phyloP scores from a whole-genome alignment of 2,113 vertebrate species.

The Rynchops niger region DNA sequence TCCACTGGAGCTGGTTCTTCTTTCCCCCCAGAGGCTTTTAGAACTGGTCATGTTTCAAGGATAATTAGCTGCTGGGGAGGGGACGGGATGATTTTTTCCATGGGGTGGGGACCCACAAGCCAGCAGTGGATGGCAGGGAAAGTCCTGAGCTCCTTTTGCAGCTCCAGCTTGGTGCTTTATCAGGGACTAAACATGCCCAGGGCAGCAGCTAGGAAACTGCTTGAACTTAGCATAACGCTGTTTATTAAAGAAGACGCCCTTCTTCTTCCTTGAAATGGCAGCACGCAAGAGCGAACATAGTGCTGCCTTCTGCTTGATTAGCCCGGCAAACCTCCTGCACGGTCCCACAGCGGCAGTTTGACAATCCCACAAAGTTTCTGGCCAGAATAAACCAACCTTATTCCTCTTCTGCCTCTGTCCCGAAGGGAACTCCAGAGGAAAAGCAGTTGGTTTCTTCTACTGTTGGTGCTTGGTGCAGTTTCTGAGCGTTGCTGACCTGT shows the following conservation, averaged over 20 bases:
- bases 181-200: neutral
- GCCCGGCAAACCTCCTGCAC: neutral
- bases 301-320: neutral
- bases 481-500: neutral
- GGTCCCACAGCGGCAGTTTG: neutral
- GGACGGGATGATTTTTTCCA: too few relatives aligned
- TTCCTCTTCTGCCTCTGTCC: neutral
- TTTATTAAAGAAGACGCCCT: neutral
- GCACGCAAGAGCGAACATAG: neutral
- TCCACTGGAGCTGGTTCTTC: neutral
- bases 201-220: neutral
- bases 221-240: neutral
- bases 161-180: neutral
- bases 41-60: neutral
- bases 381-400: neutral
- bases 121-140: neutral
- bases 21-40: neutral
- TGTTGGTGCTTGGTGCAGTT: neutral
- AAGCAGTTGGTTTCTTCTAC: neutral
- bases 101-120: neutral
- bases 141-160: neutral
- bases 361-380: neutral
- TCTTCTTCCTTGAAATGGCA: neutral
- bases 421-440: neutral
- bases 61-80: neutral